Conservation (phyloP, 2,797 vertebrate species). For the Galaxias olidus region DNA sequence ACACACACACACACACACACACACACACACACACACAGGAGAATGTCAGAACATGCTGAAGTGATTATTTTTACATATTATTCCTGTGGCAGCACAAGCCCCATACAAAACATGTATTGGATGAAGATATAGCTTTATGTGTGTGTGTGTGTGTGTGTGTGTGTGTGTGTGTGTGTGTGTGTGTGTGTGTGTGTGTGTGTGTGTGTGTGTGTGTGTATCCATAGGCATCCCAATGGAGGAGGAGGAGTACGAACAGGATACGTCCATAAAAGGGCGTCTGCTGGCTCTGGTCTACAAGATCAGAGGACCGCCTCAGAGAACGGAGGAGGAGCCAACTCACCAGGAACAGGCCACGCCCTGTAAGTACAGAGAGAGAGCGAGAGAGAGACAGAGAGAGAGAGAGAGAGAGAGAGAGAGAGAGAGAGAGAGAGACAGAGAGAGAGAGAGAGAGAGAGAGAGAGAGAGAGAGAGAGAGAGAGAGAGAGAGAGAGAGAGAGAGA, state of each 20-base stretch:
- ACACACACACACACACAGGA: too few species aligned
- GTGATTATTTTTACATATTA: too few species aligned
- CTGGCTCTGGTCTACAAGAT: constrained; percentile 88
- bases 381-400: too few species aligned
- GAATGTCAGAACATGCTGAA: too few species aligned
- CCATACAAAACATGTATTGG: not conserved
- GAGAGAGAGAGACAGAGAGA: too few species aligned
- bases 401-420: too few species aligned
- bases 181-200: not conserved
- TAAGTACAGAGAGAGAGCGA: constrained; percentile 82
- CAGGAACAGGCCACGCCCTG: constrained; percentile 85
- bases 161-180: constrained; percentile 7
- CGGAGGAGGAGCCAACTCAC: constrained; percentile 77
- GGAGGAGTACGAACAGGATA: constrained; percentile 85
- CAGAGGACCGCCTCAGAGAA: constrained; percentile 85
- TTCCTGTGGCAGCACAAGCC: too few species aligned
- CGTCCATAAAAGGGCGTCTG: constrained; percentile 87
- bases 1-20: too few species aligned
- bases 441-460: too few species aligned
- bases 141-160: too few species aligned
- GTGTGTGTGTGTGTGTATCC: constrained; percentile 36
- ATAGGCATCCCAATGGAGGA: constrained; percentile 93
- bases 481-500: too few species aligned
- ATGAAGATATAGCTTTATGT: not conserved
- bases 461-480: too few species aligned